Evolutionary conservation across 1,140 invertebrate species (phyloP).

Genomic region (roundworm (Caenorhabditis elegans)): DNA sequence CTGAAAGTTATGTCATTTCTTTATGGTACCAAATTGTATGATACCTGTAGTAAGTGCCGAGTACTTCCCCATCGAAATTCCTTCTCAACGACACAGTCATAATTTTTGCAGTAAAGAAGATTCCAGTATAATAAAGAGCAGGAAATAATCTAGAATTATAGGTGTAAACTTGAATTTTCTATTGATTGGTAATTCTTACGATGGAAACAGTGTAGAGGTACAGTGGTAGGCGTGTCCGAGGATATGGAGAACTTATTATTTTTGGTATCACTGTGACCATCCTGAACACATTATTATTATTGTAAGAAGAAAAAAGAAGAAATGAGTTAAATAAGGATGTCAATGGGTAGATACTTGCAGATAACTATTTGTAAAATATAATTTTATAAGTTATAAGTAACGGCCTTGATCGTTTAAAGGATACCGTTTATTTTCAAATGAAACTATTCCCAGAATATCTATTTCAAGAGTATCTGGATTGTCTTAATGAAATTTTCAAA

Average conservation of each 20-base stretch:
- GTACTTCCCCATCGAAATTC: not conserved
- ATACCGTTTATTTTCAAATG: too few relatives aligned
- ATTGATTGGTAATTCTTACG: not conserved
- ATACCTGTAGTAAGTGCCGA: not conserved
- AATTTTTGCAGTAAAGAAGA: not conserved
- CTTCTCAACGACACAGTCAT: not conserved
- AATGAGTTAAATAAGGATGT: not conserved
- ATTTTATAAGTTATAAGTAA: too few relatives aligned
- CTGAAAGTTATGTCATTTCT: too few relatives aligned
- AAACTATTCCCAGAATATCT: too few relatives aligned
- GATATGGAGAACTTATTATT: not conserved
- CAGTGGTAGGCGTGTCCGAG: not conserved
- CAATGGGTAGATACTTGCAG: not conserved
- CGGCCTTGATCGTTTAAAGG: too few relatives aligned
- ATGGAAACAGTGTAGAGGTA: not conserved
- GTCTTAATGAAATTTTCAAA: too few relatives aligned
- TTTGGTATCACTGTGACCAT: conserved; percentile 22
- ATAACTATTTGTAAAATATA: too few relatives aligned
- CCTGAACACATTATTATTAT: not conserved
- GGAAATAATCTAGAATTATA: not conserved
- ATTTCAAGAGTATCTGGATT: too few relatives aligned
- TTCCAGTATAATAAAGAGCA: conserved; percentile 3
- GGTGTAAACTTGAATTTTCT: too few relatives aligned
- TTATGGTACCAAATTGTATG: not conserved
- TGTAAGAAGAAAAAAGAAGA: not conserved